A percentile compares a stretch with the other conserved stretches of the same genome.
Evolutionary conservation across 2,888 invertebrate genomes (phyloP).

Genomic region (Leptinotarsa rubiginosa): DNA sequence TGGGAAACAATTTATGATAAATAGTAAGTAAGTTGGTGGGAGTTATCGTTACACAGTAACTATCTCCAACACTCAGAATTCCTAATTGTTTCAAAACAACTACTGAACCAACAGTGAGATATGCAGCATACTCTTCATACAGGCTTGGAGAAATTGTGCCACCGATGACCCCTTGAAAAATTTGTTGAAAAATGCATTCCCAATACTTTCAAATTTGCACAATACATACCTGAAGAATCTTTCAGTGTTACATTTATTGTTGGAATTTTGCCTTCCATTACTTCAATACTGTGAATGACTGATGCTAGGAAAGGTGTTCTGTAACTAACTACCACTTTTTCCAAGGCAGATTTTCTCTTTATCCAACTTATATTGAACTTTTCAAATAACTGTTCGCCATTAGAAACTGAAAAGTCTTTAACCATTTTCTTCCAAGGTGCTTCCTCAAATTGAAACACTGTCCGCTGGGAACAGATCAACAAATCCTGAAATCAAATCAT

Average conservation of each 20-base stretch:
- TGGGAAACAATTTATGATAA: slow-evolving; percentile 46
- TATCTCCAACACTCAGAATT: slow-evolving; percentile 54
- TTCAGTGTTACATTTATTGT: slow-evolving; percentile 55
- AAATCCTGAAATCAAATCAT: slow-evolving; percentile 33
- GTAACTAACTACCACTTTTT: slow-evolving; percentile 52
- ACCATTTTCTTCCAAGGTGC: slow-evolving; percentile 56
- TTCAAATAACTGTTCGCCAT: slow-evolving; percentile 43
- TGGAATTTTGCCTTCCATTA: slow-evolving; percentile 48
- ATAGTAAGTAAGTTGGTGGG: slow-evolving; percentile 58
- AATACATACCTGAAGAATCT: slow-evolving; percentile 56
- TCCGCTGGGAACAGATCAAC: slow-evolving; percentile 54
- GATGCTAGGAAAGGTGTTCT: slow-evolving; percentile 61
- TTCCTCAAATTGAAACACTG: slow-evolving; percentile 50
- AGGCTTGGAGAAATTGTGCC: slow-evolving; percentile 57
- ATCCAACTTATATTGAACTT: slow-evolving; percentile 60
- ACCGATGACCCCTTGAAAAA: slow-evolving; percentile 53
- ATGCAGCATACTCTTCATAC: slow-evolving; percentile 54
- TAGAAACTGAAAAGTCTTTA: slow-evolving; percentile 46
- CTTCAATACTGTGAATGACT: slow-evolving; percentile 53
- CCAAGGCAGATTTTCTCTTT: slow-evolving; percentile 47
- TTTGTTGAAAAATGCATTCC: too few species aligned
- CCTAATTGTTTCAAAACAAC: slow-evolving; percentile 58
- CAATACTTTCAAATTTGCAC: too few species aligned
- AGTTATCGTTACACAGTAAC: slow-evolving; percentile 58
- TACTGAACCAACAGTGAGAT: slow-evolving; percentile 56